These are phyloP conservation scores for Cepaea hortensis DNA, from an alignment of 2,888 invertebrate species.

Conservation along the genomic window DNA sequence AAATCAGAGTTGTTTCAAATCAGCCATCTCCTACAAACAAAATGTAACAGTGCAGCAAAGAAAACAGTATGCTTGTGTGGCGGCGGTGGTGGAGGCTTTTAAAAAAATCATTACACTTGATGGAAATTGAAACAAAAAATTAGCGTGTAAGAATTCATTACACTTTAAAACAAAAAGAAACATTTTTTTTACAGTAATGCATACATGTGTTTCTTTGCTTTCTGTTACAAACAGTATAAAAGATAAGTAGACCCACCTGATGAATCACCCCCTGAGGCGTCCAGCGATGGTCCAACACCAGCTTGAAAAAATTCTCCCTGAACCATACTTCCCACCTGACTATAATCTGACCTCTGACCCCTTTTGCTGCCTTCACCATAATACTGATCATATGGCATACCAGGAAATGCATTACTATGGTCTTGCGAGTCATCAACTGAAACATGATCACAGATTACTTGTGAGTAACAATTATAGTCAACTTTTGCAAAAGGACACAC, in stretches of 20 bases:
- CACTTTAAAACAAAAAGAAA: too few relatives aligned
- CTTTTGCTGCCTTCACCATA: conserved; percentile 39
- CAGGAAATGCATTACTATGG: conserved; percentile 28
- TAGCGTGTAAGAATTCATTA: too few relatives aligned
- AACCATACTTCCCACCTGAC: conserved; percentile 25
- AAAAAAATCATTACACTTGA: neutral
- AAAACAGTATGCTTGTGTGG: neutral
- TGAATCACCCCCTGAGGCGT: conserved; percentile 39
- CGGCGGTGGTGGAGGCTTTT: neutral
- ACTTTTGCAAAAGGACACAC: neutral
- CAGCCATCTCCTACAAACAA: neutral
- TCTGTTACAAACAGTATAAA: conserved; percentile 2
- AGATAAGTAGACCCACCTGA: conserved; percentile 46
- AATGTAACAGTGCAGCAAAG: conserved; percentile 2
- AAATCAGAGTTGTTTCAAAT: conserved; percentile 18
- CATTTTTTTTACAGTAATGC: neutral
- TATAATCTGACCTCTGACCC: conserved; percentile 44
- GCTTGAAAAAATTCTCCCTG: conserved; percentile 25
- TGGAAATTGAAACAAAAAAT: neutral
- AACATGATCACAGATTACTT: neutral
- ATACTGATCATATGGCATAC: conserved; percentile 48
- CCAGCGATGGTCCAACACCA: conserved; percentile 44
- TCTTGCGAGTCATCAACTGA: conserved; percentile 47
- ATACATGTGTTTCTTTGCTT: neutral
- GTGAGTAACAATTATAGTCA: neutral